These are phyloP conservation scores for Chaetophractus vellerosus DNA, from an alignment of 2,797 vertebrate species.

Conservation along the genomic window DNA sequence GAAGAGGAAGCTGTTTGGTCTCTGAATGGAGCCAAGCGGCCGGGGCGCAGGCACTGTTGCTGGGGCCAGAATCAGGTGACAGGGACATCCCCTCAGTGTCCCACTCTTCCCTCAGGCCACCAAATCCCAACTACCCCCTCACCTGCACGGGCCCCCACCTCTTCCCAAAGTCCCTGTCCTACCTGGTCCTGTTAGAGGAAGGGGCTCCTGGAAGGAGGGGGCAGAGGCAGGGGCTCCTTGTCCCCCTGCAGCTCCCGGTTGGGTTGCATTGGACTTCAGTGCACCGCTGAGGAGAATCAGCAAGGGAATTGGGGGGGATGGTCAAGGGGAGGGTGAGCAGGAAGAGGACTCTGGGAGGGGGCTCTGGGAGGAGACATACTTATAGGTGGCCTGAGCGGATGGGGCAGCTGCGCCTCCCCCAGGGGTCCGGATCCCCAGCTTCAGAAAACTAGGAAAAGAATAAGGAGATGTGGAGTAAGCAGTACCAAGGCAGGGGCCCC, in stretches of 20 bases:
- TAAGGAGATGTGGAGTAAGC: neutral
- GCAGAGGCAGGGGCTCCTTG: slow-evolving; percentile 23
- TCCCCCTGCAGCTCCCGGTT: slow-evolving; percentile 16
- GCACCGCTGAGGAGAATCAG: slow-evolving; percentile 89
- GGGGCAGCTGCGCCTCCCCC: neutral
- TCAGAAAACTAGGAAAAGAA: slow-evolving; percentile 71
- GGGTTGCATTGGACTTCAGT: slow-evolving; percentile 86
- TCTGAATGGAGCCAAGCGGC: slow-evolving; percentile 89
- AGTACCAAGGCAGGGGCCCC: neutral
- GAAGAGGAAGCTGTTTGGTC: slow-evolving; percentile 95
- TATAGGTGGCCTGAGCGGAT: slow-evolving; percentile 44
- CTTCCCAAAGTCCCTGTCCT: slow-evolving; percentile 2
- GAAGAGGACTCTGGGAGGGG: neutral
- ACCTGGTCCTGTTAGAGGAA: slow-evolving; percentile 78
- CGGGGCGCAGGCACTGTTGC: slow-evolving; percentile 67
- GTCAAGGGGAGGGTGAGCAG: neutral
- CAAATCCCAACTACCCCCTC: neutral
- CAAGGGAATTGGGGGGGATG: slow-evolving; percentile 48
- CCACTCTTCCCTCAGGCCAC: neutral
- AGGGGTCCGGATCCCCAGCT: slow-evolving; percentile 59
- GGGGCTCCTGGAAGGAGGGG: slow-evolving; percentile 46
- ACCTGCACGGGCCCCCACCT: neutral
- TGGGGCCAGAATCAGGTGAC: slow-evolving; percentile 84
- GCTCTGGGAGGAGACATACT: slow-evolving; percentile 69
- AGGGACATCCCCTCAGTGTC: neutral